These are phyloP conservation scores for Philereme vetulata DNA, from an alignment of 2,888 invertebrate species.

Conservation along the genomic window DNA sequence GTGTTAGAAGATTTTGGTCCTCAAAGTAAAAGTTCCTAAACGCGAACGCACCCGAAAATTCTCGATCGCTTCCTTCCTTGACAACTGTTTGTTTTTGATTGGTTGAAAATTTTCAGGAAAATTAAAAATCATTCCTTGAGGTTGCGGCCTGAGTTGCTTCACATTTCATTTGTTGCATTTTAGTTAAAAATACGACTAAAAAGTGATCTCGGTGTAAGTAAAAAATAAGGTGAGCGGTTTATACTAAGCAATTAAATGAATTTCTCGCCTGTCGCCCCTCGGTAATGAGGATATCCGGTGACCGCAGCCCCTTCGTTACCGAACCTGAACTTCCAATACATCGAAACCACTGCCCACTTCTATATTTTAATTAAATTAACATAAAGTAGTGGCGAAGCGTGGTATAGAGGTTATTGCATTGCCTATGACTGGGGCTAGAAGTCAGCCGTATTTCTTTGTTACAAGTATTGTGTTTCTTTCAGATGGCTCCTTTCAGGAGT, in stretches of 20 bases:
- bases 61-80: conserved; percentile 56
- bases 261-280: conserved; percentile 13
- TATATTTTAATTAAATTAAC: conserved; percentile 58
- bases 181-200: neutral
- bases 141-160: conserved; percentile 16
- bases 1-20: too few species aligned
- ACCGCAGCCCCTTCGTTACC: conserved; percentile 38
- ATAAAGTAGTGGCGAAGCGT: conserved; percentile 27
- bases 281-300: conserved; percentile 75
- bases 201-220: conserved; percentile 14
- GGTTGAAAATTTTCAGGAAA: conserved; percentile 69
- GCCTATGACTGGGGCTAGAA: conserved; percentile 14
- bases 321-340: conserved; percentile 19
- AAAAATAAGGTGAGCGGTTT: conserved; percentile 15
- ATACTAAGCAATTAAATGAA: conserved; percentile 6
- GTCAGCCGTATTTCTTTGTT: neutral
- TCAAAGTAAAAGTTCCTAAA: conserved; percentile 1
- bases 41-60: conserved; percentile 60
- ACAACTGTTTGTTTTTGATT: conserved; percentile 81
- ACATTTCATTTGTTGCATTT: neutral
- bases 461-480: conserved; percentile 44
- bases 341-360: conserved; percentile 35
- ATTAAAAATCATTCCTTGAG: conserved; percentile 48
- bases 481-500: conserved; percentile 70
- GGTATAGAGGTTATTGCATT: conserved; percentile 26